Conservation (phyloP, 2,888 invertebrate species). For the Plemyria rubiginata region DNA sequence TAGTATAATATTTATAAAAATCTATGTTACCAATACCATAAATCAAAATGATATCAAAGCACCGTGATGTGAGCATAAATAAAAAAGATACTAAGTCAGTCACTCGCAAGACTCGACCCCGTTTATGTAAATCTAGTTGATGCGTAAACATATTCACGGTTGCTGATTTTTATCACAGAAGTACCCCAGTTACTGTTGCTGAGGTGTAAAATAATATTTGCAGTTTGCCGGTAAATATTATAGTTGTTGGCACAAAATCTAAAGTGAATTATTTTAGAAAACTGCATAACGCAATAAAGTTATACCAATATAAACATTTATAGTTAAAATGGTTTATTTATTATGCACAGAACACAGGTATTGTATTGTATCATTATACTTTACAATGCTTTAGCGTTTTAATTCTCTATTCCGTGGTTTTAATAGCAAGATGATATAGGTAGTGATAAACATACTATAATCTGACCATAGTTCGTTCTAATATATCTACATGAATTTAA, state of each 20-base stretch:
- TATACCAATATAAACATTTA: background rate
- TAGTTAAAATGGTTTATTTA: no score
- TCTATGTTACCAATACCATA: background rate
- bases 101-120: conserved; percentile 35
- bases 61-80: conserved; percentile 37
- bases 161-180: conserved; percentile 60
- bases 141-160: conserved; percentile 63
- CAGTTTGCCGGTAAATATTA: conserved; percentile 35
- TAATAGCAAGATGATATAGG: no score
- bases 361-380: no score
- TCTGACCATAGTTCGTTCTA: no score
- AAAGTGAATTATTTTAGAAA: conserved; percentile 5
- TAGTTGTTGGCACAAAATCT: conserved; percentile 33
- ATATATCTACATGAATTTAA: no score
- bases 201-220: conserved; percentile 60
- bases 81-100: conserved; percentile 33
- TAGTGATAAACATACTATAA: no score
- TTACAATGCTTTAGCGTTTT: no score
- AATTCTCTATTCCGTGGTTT: no score
- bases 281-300: background rate
- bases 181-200: conserved; percentile 53
- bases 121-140: conserved; percentile 55
- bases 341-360: no score
- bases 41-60: conserved; percentile 28
- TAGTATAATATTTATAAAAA: no score